Evolutionary conservation across 2,113 vertebrate species (phyloP), one percentile per base, ranked within the genome.

Genomic region (Phylloscopus trochiloides): DNA sequence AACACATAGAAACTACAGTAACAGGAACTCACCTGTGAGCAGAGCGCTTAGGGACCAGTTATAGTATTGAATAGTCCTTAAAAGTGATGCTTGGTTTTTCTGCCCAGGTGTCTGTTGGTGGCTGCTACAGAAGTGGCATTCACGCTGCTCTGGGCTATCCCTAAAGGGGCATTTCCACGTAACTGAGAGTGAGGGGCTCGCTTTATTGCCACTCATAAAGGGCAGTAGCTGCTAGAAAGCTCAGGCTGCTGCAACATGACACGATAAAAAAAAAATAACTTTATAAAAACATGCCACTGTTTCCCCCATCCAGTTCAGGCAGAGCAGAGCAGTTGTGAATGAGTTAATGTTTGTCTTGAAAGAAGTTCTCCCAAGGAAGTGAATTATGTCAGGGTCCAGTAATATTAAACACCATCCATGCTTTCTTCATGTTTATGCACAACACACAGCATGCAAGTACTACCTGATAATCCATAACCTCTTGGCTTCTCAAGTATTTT

Each of bases 291-390:
- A 13, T 47, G 32, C n/a, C 16, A 13, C 63, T 52, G 22, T 61
- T 57, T 57, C 5, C 14, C 11, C 18, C 1, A 9, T 57, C 21
- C 38, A 34, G 66, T 57, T 83, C 34, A 43, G 58, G 43, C 51
- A 47, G 54, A 50, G 48, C 65, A 76, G 36, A 62, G 86, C 40
- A 26, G 93, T 34, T 90, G 50, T 29, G 92, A 96, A 96, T 0
- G 75, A 93, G 90, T 94, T 94, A 94, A 93, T 19, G 29, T 36
- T 90, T 90, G 50, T 67, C 73, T 92, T 14, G 4, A 43, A 48
- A 92, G 72, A 91, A 61, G 83, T 91, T 95, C 85, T 92, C 70
- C 63, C 70, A 95, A 89, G 82, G 88, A 86, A 92, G 62, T 83
- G 65, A 94, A 73, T 91, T 91, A 73, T 31, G 66, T 45, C 72